Evolutionary conservation across 2,797 vertebrate genomes (phyloP), one percentile per base, ranked within the genome.

Genomic region (Diplodus sargus): DNA sequence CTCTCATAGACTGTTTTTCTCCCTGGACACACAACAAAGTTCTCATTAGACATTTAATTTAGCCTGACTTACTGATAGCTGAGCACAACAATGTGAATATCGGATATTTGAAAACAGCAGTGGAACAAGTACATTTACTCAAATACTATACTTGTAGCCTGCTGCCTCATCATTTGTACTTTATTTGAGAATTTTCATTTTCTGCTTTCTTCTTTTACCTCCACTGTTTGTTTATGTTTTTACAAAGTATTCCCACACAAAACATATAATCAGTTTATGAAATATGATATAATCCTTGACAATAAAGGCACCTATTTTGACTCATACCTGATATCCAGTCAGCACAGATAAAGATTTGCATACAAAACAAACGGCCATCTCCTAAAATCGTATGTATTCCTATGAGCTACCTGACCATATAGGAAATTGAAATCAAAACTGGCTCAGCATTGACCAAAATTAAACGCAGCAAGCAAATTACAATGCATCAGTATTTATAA

Each of bases 21-120:
- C 72, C 52, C 63, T 5, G 63, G 72, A 70, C 56, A 74, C 25
- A 67, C 81, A 85, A 76, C 28, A 63, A 70, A 70, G 77, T 79
- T 48, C 30, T 82, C 52, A 72, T 72, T 51, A 70, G 83, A 81
- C 43, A 23, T 76, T 23, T 45, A 34, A 81, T 80, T 74, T 57
- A 51, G 60, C 56, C 51, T 58, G 23, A 67, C 51, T 42, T 81
- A 51, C 47, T 80, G 54, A 13, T n/a, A n/a, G 61, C 25, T 49
- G 76, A 73, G 60, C 30, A 57, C 51, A 77, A 78, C 53, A 85
- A 85, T 4, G 20, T 57, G 45, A 20, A 56, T 53, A 72, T 82
- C 42, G 76, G 17, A 65, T 47, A 39, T 6, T 28, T 62, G 51
- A 11, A 66, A 49, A 76, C 22, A 69, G 0, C 15, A 5, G 14